phyloP scores from a whole-genome alignment of 2,113 vertebrate genomes.

The Danio rerio region DNA sequence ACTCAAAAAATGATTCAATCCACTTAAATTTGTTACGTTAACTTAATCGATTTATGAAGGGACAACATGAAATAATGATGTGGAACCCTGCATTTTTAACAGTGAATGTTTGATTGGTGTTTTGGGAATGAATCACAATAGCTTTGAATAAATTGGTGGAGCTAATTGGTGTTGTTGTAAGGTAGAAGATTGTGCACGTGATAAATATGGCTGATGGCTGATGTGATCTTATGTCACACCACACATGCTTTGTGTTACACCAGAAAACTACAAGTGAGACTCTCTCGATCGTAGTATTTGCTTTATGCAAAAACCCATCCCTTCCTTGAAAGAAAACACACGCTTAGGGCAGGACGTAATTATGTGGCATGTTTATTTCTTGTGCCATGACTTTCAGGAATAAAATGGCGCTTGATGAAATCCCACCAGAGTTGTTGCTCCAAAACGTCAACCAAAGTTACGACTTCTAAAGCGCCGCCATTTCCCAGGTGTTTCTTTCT shows the following conservation, averaged over 20 bases:
- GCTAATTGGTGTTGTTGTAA: background rate
- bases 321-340: background rate
- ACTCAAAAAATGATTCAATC: too few species aligned
- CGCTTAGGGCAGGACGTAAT: background rate
- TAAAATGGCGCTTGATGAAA: background rate
- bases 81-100: too few species aligned
- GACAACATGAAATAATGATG: too few species aligned
- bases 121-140: background rate
- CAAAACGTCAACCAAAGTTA: background rate
- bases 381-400: background rate
- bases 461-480: background rate
- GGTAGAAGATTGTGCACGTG: background rate
- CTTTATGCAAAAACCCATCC: background rate
- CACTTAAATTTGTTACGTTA: too few species aligned
- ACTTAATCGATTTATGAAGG: too few species aligned
- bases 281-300: background rate
- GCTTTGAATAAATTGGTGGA: background rate
- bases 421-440: background rate
- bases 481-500: background rate
- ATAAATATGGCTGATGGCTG: background rate
- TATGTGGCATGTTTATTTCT: background rate
- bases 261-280: slow-evolving; percentile 14
- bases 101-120: background rate
- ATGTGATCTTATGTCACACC: background rate
- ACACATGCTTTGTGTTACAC: background rate